Percentiles rank a stretch among this genome's conserved stretches.
Conservation (phyloP, 1,140 invertebrate species). For the Cotesia chilonis region DNA sequence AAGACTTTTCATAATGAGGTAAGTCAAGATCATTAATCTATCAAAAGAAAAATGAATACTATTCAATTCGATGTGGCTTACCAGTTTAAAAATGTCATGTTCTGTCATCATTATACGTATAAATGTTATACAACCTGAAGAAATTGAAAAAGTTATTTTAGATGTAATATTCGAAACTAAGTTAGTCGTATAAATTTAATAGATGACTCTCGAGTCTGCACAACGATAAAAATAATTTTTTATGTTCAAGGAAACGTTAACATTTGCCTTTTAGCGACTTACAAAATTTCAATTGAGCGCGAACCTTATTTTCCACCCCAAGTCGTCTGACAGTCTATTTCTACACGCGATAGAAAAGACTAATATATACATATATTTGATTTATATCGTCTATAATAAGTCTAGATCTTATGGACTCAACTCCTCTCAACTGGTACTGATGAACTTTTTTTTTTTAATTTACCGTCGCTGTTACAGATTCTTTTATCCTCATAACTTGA, state of each 20-base stretch:
- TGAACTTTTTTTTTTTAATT: slow-evolving; percentile 20
- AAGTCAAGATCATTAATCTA: slow-evolving; percentile 41
- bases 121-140: too few species aligned
- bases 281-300: slow-evolving; percentile 16
- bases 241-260: slow-evolving; percentile 1
- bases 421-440: slow-evolving; percentile 19
- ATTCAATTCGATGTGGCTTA: too few species aligned
- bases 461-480: not conserved
- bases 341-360: slow-evolving; percentile 11
- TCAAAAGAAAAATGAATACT: not conserved
- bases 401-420: not conserved
- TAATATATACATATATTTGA: not conserved
- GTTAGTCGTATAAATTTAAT: too few species aligned
- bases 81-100: too few species aligned
- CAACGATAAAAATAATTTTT: not conserved
- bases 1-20: slow-evolving; percentile 61
- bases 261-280: not conserved
- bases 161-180: too few species aligned
- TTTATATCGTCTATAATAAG: not conserved
- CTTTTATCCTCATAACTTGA: slow-evolving; percentile 11
- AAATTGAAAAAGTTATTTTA: too few species aligned
- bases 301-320: slow-evolving; percentile 5
- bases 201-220: not conserved
- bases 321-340: not conserved
- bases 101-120: too few species aligned